A percentile compares a stretch with the other conserved stretches of the same genome.
These are phyloP conservation scores for Tribolium castaneum DNA, from an alignment of 1,140 invertebrate genomes.

Conservation along the genomic window DNA sequence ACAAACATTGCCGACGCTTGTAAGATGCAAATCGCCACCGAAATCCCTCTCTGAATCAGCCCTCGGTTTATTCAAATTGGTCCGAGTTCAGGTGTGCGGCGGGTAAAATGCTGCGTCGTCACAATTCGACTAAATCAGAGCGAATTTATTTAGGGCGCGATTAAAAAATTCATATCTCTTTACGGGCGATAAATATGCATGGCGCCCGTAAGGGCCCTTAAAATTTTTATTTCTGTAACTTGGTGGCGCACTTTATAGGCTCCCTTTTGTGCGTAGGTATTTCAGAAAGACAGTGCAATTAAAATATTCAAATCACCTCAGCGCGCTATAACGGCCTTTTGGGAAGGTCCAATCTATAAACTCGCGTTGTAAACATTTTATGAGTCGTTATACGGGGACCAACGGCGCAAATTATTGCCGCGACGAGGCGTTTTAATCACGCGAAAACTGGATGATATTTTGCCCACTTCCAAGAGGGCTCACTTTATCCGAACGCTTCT, in stretches of 20 bases:
- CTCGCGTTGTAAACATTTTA: conserved; percentile 30
- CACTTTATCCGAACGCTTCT: conserved; percentile 16
- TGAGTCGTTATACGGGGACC: conserved; percentile 18
- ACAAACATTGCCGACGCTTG: conserved; percentile 34
- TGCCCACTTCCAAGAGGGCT: background rate
- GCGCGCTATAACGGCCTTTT: conserved; percentile 20
- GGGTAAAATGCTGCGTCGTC: background rate
- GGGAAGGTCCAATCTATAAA: conserved; percentile 35
- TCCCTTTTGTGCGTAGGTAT: conserved; percentile 27
- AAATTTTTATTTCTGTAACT: conserved; percentile 32
- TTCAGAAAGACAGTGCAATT: conserved; percentile 26
- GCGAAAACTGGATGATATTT: background rate
- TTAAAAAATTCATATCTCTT: conserved; percentile 36
- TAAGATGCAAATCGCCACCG: conserved; percentile 43
- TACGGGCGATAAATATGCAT: conserved; percentile 25
- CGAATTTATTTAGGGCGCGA: conserved; percentile 10
- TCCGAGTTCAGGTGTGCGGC: conserved; percentile 16
- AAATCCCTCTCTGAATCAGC: conserved; percentile 41
- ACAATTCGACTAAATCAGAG: background rate
- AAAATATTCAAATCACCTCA: conserved; percentile 34
- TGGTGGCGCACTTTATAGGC: conserved; percentile 6
- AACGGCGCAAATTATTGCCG: conserved; percentile 8
- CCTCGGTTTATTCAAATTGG: conserved; percentile 42
- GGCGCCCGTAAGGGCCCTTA: conserved; percentile 14
- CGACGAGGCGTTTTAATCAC: conserved; percentile 6